Evolutionary conservation across 2,888 invertebrate species (phyloP).

Genomic region (Lithophane ornitopus): DNA sequence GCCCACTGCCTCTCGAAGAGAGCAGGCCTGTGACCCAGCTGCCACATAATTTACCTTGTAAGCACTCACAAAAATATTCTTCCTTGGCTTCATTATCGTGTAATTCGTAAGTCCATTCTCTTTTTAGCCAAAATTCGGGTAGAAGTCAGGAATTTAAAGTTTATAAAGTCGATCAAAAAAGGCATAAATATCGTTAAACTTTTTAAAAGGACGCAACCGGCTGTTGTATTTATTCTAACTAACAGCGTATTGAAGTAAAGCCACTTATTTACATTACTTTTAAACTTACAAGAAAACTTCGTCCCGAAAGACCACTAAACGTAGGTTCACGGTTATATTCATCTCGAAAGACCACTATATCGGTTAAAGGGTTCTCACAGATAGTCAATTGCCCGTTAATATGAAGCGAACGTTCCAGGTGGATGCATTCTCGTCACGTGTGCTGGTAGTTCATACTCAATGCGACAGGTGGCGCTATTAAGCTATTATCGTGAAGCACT

Average conservation of each 20-base stretch:
- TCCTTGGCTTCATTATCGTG: background rate
- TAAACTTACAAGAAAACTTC: background rate
- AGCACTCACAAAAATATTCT: too few species aligned
- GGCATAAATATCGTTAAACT: constrained; percentile 27
- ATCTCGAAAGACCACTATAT: background rate
- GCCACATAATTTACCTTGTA: background rate
- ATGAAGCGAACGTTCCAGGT: constrained; percentile 6
- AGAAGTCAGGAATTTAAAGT: constrained; percentile 1
- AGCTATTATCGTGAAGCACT: constrained; percentile 23
- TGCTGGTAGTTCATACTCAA: constrained; percentile 37
- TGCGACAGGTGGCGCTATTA: constrained; percentile 41
- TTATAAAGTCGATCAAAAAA: constrained; percentile 28
- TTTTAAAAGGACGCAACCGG: constrained; percentile 2
- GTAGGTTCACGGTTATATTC: background rate
- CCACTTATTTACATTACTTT: background rate
- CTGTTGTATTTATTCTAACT: constrained; percentile 15
- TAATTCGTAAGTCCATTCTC: too few species aligned
- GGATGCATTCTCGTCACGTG: constrained; percentile 49
- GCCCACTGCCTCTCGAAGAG: too few species aligned
- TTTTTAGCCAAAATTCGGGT: background rate
- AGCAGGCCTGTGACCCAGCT: background rate
- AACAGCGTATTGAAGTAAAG: constrained; percentile 6
- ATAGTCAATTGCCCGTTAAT: constrained; percentile 33
- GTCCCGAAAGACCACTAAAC: background rate
- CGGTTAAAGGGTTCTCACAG: background rate